phyloP scores from a whole-genome alignment of 2,113 vertebrate genomes.

The Psophia crepitans region DNA sequence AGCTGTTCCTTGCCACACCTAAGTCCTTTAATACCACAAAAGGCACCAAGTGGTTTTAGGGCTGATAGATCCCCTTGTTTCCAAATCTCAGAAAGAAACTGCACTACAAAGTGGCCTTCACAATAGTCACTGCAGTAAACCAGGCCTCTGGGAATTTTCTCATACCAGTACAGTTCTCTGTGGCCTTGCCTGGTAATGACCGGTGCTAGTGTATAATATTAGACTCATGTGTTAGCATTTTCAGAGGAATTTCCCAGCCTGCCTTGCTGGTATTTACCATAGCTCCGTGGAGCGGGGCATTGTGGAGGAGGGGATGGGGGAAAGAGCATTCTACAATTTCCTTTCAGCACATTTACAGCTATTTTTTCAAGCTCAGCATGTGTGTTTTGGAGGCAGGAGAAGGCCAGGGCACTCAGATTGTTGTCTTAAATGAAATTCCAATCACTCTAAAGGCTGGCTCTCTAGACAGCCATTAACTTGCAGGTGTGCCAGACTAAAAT shows the following conservation, averaged over 20 bases:
- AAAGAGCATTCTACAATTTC: conserved; percentile 35
- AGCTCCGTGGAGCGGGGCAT: not conserved
- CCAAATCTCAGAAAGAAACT: not conserved
- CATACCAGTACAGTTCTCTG: not conserved
- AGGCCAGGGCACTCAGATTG: not conserved
- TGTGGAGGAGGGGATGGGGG: not conserved
- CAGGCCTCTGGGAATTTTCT: not conserved
- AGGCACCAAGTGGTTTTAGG: not conserved
- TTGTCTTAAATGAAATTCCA: conserved; percentile 61
- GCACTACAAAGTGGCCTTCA: not conserved
- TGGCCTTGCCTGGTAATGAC: not conserved
- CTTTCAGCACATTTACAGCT: conserved; percentile 54
- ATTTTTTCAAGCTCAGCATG: conserved; percentile 34
- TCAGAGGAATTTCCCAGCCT: conserved; percentile 28
- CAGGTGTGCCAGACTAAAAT: conserved; percentile 42
- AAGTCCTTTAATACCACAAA: not conserved
- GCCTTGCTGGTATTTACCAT: not conserved
- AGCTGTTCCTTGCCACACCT: not conserved
- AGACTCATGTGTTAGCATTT: conserved; percentile 10
- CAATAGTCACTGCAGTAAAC: not conserved
- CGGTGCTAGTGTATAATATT: not conserved
- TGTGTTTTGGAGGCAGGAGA: conserved; percentile 42
- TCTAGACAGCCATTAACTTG: conserved; percentile 28
- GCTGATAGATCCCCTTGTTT: not conserved
- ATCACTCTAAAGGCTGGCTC: not conserved